Conservation (phyloP, 2,888 invertebrate genomes). For the Leptopilina myrica region DNA sequence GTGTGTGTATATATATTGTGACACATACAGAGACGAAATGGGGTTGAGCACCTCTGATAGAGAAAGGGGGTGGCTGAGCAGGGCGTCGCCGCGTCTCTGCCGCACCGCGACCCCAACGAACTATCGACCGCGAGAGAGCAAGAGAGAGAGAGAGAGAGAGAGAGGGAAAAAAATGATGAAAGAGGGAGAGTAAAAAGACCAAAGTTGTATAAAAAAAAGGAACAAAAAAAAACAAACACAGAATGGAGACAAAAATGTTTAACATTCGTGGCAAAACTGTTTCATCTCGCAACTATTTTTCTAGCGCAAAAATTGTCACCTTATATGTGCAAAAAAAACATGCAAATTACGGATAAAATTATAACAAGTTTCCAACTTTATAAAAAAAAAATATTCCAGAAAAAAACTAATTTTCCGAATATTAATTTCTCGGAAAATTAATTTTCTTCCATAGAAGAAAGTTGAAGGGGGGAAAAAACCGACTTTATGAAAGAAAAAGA, state of each 20-base stretch:
- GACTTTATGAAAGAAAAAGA: too few relatives aligned
- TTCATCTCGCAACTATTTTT: conserved; percentile 55
- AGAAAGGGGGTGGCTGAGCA: conserved; percentile 69
- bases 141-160: conserved; percentile 54
- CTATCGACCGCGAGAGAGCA: conserved; percentile 74
- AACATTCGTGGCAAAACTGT: conserved; percentile 56
- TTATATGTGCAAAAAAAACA: conserved; percentile 5
- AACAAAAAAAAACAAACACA: neutral
- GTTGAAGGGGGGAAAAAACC: too few relatives aligned
- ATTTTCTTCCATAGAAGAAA: too few relatives aligned
- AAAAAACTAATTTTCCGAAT: too few relatives aligned
- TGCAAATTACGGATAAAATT: too few relatives aligned
- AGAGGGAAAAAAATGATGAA: conserved; percentile 30
- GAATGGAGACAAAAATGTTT: neutral
- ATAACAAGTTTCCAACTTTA: too few relatives aligned
- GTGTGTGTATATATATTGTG: neutral
- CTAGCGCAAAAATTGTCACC: conserved; percentile 40
- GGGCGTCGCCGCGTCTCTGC: conserved; percentile 76
- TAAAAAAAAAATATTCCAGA: too few relatives aligned
- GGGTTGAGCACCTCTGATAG: conserved; percentile 73
- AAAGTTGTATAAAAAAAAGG: neutral
- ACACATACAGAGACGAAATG: conserved; percentile 24
- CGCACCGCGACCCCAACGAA: conserved; percentile 73
- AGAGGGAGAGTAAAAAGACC: conserved; percentile 33
- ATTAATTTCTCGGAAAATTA: too few relatives aligned